phyloP scores from a whole-genome alignment of 2,888 invertebrate species.

The Epistrophella euchroma region DNA sequence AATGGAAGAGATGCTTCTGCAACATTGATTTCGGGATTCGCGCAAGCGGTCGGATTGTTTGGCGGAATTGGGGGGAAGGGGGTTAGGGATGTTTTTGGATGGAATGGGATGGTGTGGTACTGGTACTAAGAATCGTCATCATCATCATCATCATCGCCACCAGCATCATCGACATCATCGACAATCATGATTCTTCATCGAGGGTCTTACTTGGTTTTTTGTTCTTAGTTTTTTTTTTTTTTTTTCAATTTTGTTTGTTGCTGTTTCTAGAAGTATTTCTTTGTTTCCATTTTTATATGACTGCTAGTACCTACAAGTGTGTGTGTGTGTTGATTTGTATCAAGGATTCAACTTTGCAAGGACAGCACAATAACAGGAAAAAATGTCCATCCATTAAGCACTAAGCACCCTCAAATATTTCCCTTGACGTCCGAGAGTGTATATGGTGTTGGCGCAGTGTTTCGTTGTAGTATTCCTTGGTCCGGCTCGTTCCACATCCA shows the following conservation, averaged over 20 bases:
- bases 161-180: conserved; percentile 71
- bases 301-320: not conserved
- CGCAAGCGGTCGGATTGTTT: conserved; percentile 42
- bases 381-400: conserved; percentile 75
- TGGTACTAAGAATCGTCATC: conserved; percentile 75
- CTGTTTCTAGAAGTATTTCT: conserved; percentile 27
- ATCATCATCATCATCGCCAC: conserved; percentile 66
- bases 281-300: conserved; percentile 48
- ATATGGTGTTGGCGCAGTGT: not conserved
- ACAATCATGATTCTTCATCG: conserved; percentile 75
- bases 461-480: conserved; percentile 13
- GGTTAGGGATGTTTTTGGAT: conserved; percentile 15
- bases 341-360: conserved; percentile 69
- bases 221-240: conserved; percentile 7
- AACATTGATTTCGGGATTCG: conserved; percentile 69
- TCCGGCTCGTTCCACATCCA: conserved; percentile 72
- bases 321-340: conserved; percentile 64
- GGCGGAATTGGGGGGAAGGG: not conserved
- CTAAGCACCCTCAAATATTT: conserved; percentile 75
- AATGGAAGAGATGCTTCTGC: conserved; percentile 37
- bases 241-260: conserved; percentile 8
- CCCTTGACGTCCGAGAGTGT: conserved; percentile 55
- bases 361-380: conserved; percentile 71
- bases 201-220: conserved; percentile 55
- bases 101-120: conserved; percentile 68